Conservation (phyloP, 2,888 invertebrate species). For the Pomacea canaliculata region DNA sequence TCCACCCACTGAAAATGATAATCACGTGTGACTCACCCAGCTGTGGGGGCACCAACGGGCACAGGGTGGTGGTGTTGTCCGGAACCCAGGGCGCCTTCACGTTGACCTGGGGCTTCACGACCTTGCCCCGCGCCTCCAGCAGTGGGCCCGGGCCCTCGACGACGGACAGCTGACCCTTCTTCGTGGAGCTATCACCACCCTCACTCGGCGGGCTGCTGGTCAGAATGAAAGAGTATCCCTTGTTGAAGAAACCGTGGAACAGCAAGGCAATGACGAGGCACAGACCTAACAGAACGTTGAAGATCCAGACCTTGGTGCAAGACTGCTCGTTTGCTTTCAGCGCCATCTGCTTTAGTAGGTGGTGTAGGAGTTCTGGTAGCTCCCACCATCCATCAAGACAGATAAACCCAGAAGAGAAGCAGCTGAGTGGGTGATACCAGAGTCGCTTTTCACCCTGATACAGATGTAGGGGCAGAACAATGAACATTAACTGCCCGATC, state of each 20-base stretch:
- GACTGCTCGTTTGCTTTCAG: neutral
- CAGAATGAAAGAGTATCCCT: neutral
- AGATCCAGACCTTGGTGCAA: constrained; percentile 31
- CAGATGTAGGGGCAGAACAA: too few species aligned
- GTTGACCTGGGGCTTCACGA: constrained; percentile 8
- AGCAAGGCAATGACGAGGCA: constrained; percentile 24
- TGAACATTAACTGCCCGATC: too few species aligned
- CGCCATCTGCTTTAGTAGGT: neutral
- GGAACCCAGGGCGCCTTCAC: constrained; percentile 14
- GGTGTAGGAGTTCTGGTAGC: too few species aligned
- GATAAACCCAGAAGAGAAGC: too few species aligned
- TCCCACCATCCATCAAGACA: too few species aligned
- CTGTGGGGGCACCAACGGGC: constrained; percentile 27
- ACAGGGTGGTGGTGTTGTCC: constrained; percentile 9
- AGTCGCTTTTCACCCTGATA: too few species aligned
- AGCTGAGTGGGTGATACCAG: too few species aligned
- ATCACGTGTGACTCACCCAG: constrained; percentile 22
- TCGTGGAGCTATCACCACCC: too few species aligned
- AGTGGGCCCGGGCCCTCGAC: neutral
- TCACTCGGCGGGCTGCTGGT: too few species aligned
- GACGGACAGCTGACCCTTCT: neutral
- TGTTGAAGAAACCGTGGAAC: constrained; percentile 11
- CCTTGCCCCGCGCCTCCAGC: constrained; percentile 8
- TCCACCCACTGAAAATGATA: too few species aligned
- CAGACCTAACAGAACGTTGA: constrained; percentile 23